These are phyloP conservation scores for Amniataba percoides DNA, from an alignment of 2,797 vertebrate genomes.

Conservation along the genomic window DNA sequence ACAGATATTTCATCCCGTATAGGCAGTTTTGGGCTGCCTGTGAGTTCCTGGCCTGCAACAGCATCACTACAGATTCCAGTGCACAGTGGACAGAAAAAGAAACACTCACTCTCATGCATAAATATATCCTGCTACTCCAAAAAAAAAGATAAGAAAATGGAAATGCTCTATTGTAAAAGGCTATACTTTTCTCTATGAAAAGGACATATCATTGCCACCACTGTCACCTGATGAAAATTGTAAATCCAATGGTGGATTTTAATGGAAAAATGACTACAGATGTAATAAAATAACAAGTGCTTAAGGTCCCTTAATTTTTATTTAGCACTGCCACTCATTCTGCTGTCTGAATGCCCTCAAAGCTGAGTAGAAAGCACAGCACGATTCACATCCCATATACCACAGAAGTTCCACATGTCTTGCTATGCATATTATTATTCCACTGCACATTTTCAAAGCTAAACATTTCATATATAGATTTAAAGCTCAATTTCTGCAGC, in stretches of 20 bases:
- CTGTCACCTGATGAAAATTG: not conserved
- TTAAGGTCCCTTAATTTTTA: not conserved
- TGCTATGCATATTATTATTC: constrained; percentile 34
- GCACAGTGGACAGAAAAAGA: not conserved
- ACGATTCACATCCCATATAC: not conserved
- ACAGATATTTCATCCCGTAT: constrained; percentile 55
- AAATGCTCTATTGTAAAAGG: not conserved
- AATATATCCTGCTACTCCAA: not conserved
- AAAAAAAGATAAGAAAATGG: not conserved
- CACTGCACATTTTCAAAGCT: constrained; percentile 17
- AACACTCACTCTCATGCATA: not conserved
- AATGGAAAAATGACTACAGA: not conserved
- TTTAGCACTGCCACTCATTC: not conserved
- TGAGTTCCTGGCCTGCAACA: constrained; percentile 19
- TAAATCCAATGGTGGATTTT: constrained; percentile 2
- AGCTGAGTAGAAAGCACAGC: not conserved
- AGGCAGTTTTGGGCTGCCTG: constrained; percentile 26
- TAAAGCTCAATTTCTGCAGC: constrained; percentile 34
- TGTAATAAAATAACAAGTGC: not conserved
- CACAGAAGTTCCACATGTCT: constrained; percentile 16
- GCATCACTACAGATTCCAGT: constrained; percentile 8
- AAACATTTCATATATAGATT: constrained; percentile 41
- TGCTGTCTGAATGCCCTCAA: not conserved
- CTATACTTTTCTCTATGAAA: not conserved
- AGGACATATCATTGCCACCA: not conserved